These are phyloP conservation scores for Abramis brama DNA, from an alignment of 2,113 vertebrate species.

Conservation along the genomic window DNA sequence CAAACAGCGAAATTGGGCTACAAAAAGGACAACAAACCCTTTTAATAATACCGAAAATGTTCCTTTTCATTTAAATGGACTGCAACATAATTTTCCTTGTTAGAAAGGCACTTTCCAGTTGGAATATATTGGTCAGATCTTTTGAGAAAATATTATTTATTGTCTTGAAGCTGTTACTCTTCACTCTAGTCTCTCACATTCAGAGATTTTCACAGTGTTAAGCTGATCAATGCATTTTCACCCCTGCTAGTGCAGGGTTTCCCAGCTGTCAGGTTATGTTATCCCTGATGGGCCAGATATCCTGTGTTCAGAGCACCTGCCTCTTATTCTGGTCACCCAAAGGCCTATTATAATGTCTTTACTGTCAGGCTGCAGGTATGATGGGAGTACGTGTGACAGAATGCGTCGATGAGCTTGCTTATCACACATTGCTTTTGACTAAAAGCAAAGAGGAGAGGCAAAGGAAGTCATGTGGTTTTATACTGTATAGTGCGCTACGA, in stretches of 20 bases:
- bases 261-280: constrained; percentile 56
- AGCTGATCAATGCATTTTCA: constrained; percentile 59
- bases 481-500: constrained; percentile 9
- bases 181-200: constrained; percentile 7
- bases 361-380: constrained; percentile 39
- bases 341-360: constrained; percentile 31
- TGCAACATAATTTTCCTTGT: neutral
- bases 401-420: constrained; percentile 27
- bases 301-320: constrained; percentile 9
- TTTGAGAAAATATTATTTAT: constrained; percentile 5
- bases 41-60: neutral
- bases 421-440: constrained; percentile 39
- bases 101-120: constrained; percentile 21
- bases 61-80: constrained; percentile 25
- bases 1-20: neutral
- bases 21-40: neutral
- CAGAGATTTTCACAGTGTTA: constrained; percentile 45
- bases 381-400: constrained; percentile 31
- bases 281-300: constrained; percentile 42
- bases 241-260: constrained; percentile 42
- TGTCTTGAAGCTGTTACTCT: neutral
- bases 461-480: constrained; percentile 37
- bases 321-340: constrained; percentile 31
- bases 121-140: neutral
- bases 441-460: constrained; percentile 10